Base-by-base conservation (phyloP, 1,140 invertebrate genomes). In the Choristoneura fumiferana region DNA sequence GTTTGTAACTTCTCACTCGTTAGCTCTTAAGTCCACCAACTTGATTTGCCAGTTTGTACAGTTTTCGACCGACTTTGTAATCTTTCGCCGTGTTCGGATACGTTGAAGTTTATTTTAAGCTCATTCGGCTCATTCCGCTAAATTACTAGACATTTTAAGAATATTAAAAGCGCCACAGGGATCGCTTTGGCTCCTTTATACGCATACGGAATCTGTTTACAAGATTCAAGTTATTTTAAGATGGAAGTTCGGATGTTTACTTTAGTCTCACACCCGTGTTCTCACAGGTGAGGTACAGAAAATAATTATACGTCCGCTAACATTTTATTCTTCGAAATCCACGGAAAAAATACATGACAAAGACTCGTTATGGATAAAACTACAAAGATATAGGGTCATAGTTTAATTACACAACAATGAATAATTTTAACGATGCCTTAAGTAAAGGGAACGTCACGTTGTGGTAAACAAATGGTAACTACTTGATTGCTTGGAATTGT, bases 1-100 rank as follows among this genome's bases (percentile, higher is more conserved):
- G 58, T 69, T 69, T 36, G 52, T 33, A 37, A 63, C 62, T 65
- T 55, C 10, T 39, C 54, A 57, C 67, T 63, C 55, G 63, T 63
- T 69, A 65, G 43, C 15, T 33, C 49, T 54, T 36, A 62, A 68
- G 58, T 69, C 54, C 39, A 52, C 54, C 58, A 59, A 66, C 56
- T 66, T 61, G 55, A 69, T 62, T 65, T 45, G 54, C 22, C 38
- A 65, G 57, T 57, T 62, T 64, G 15, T 22, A 49, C 22, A 49
- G 43, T 49, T 49, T 49, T 49, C 43, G 22, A 17, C 43, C 43
- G 22, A 49, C 43, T 33, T 49, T 6, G 10, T 49, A 29, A 49
- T 49, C 43, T 49, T 33, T 18, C 43, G 43, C 22, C 22, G 22
- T 49, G 18, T 17, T 45, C 17, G 22, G 43, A 33, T 49, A 49